Conservation (phyloP, 2,113 vertebrate genomes). For the Pluvianellus socialis region DNA sequence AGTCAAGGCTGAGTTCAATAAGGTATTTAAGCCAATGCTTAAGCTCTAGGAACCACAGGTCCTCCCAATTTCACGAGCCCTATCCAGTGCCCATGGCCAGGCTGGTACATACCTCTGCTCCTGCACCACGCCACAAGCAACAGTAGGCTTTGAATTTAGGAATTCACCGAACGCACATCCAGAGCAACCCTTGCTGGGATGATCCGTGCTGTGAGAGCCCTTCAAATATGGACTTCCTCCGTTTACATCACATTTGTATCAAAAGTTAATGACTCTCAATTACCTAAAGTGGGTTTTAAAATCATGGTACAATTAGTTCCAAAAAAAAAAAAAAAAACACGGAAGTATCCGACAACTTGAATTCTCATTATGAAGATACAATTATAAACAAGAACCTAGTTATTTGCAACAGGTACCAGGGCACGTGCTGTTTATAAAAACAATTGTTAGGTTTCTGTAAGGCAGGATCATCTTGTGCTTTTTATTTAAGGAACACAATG, state of each 20-base stretch:
- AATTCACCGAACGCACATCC: fast-evolving
- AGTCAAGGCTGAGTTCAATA: background rate
- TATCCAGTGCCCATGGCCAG: fast-evolving
- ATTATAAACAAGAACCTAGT: conserved; percentile 21
- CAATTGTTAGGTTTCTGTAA: background rate
- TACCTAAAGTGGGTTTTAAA: background rate
- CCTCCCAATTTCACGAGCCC: background rate
- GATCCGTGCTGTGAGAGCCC: background rate
- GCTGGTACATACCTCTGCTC: background rate
- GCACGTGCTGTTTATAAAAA: background rate
- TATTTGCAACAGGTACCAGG: background rate
- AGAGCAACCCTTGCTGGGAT: background rate
- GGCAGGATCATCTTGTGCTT: conserved; percentile 31
- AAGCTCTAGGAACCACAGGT: background rate
- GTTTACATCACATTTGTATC: background rate
- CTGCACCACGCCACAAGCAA: background rate
- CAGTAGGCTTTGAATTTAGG: background rate
- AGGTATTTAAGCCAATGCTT: background rate
- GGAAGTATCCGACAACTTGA: conserved; percentile 32
- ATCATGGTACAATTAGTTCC: background rate
- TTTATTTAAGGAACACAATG: conserved; percentile 65
- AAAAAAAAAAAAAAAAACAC: conserved; percentile 11
- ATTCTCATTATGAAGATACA: conserved; percentile 45
- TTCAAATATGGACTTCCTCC: background rate
- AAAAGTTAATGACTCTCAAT: background rate